Evolutionary conservation across 2,888 invertebrate species (phyloP), one percentile per base, ranked within the genome.

Genomic region (Azorinus chamasolen): DNA sequence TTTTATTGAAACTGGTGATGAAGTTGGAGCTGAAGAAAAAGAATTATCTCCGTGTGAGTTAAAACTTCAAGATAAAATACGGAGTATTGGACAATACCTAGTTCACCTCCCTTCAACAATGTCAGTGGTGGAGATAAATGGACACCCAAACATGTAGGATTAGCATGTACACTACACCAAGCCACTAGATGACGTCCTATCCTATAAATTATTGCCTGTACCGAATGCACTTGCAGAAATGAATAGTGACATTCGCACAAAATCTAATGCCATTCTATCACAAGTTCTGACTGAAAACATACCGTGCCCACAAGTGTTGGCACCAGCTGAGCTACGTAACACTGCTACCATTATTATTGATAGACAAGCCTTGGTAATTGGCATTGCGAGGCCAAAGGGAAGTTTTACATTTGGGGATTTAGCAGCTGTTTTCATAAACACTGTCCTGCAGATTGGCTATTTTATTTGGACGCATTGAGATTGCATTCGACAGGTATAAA

Each of bases 121-220:
- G 65, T 65, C 4, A 37, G 5, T n/a, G 46, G 20, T 57, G 65
- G 65, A 14, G 43, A 48, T 16, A 20, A 57, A 41, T 46, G 55
- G 41, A 69, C 69, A 8, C 69, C 69, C 6, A 69, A 45, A 37
- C 61, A 69, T 61, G 48, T 69, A 20, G 61, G 69, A 4, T 39
- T 61, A 18, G n/a, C n/a, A n/a, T n/a, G n/a, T n/a, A n/a, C n/a
- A n/a, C n/a, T n/a, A n/a, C n/a, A n/a, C n/a, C n/a, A n/a, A n/a
- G n/a, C n/a, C n/a, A n/a, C n/a, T n/a, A n/a, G n/a, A n/a, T n/a
- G n/a, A n/a, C n/a, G n/a, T n/a, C n/a, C n/a, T n/a, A n/a, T n/a
- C n/a, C n/a, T n/a, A n/a, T n/a, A n/a, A n/a, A n/a, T n/a, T n/a
- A n/a, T n/a, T 50, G 22, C 12, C 50, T 14, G 50, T 22, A 22